These are phyloP conservation scores for Triplophysa tibetana DNA, from an alignment of 2,113 vertebrate genomes.

Conservation along the genomic window DNA sequence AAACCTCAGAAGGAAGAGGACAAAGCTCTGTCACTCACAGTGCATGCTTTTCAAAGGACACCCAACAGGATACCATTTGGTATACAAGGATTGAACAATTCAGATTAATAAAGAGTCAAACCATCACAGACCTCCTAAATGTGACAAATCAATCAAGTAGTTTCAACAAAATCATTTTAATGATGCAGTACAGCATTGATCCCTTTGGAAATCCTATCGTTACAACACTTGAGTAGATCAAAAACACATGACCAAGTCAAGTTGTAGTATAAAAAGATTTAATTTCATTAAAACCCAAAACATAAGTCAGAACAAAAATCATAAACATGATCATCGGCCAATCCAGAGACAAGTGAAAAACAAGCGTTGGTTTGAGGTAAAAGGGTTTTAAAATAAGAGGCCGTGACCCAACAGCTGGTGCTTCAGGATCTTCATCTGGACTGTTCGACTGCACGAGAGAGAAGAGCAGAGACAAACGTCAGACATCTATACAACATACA, in stretches of 20 bases:
- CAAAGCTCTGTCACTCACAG: too few species aligned
- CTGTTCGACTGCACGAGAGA: conserved; percentile 72
- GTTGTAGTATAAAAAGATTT: conserved; percentile 75
- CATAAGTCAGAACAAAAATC: conserved; percentile 63
- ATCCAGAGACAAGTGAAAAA: conserved; percentile 61
- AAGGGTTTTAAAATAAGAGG: conserved; percentile 57
- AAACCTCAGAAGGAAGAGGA: too few species aligned
- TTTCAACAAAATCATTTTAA: too few species aligned
- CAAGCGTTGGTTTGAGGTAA: conserved; percentile 42
- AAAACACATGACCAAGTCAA: background rate
- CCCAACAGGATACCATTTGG: too few species aligned
- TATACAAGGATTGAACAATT: too few species aligned
- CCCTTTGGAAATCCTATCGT: too few species aligned
- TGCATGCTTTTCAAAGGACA: too few species aligned
- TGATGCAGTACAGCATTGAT: too few species aligned
- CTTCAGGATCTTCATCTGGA: conserved; percentile 73
- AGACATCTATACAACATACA: background rate
- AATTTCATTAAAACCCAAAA: conserved; percentile 66
- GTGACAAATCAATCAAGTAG: too few species aligned
- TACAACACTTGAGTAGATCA: background rate
- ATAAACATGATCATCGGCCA: background rate
- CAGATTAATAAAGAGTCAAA: too few species aligned
- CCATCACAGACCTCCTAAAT: too few species aligned
- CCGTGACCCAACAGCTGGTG: conserved; percentile 40
- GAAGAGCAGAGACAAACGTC: background rate